These are phyloP conservation scores for Protomyctophum bolini DNA, from an alignment of 2,113 vertebrate genomes.

Conservation along the genomic window DNA sequence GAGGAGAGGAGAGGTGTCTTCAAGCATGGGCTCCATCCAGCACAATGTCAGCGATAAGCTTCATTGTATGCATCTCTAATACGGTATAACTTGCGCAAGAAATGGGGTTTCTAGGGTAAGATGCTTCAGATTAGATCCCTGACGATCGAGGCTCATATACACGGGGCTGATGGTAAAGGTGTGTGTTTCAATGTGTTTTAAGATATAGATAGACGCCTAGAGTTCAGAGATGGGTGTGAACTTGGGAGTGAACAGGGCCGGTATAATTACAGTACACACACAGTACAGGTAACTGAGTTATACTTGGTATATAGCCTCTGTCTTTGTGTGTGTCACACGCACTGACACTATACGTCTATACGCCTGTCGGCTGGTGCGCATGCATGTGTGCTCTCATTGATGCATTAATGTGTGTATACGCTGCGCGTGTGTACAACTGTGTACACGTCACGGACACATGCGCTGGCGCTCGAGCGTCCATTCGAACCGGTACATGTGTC, in stretches of 20 bases:
- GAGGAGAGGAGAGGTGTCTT: conserved; percentile 30
- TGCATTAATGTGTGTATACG: neutral
- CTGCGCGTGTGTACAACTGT: too few species aligned
- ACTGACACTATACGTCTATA: neutral
- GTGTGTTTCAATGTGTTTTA: neutral
- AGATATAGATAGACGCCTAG: neutral
- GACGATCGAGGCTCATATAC: neutral
- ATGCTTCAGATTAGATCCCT: conserved; percentile 9
- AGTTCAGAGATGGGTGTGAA: neutral
- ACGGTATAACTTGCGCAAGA: neutral
- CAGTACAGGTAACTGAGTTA: neutral
- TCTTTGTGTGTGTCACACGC: neutral
- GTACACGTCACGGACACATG: too few species aligned
- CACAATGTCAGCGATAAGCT: conserved; percentile 25
- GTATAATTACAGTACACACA: neutral
- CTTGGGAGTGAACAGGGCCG: too few species aligned
- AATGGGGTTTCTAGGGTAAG: conserved; percentile 32
- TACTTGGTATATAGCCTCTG: too few species aligned
- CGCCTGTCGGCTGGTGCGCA: neutral
- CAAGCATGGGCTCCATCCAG: conserved; percentile 2
- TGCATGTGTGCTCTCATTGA: neutral
- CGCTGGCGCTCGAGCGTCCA: neutral
- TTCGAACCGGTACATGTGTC: conserved; percentile 2
- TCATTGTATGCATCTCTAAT: conserved; percentile 35
- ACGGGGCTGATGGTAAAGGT: neutral